Base-by-base conservation (phyloP, 2,797 vertebrate species). In the Adelosebastes latens region DNA sequence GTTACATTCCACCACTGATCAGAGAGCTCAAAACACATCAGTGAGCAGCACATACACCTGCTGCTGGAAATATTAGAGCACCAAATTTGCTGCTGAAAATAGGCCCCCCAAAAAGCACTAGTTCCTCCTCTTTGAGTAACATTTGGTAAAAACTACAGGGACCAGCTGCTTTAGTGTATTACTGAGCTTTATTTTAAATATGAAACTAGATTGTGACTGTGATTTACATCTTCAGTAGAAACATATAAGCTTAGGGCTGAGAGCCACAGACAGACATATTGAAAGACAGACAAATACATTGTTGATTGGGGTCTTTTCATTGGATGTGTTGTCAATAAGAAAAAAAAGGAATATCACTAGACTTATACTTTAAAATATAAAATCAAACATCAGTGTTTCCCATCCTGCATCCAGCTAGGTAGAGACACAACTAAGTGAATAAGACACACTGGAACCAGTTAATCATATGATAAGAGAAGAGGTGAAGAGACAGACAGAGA, bases 401-500 rank as follows among this genome's bases (percentile, higher is more conserved):
- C 61, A 58, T 49, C 82, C 81, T 75, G 82, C 6, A 1, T 76
- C 39, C 25, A 52, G 27, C 25, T 36, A 68, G 5, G 16, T 25
- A 64, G 4, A 83, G 60, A 82, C 79, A 85, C 32, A 77, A 83
- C 69, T 49, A 13, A 22, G 60, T 72, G 63, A 69, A 11, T 24
- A 36, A 66, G 12, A 79, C 31, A 65, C 53, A 69, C 20, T 32
- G n/a, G 32, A 31, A 78, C 5, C 82, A 79, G 67, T 68, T 68
- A 29, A 70, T 56, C 42, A 66, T 49, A 81, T 13, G 62, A 67
- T 4, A n/a, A 84, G 65, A 73, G 39, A 72, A 29, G 52, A 70
- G 2, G 71, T 55, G 66, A 62, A 75, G 62, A 84, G 79, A 89
- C 58, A 75, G 18, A 86, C 16, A 61, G 62, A 84, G 79, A 90